Evolutionary conservation across 2,113 vertebrate genomes (phyloP).

Genomic region (Larimichthys crocea): DNA sequence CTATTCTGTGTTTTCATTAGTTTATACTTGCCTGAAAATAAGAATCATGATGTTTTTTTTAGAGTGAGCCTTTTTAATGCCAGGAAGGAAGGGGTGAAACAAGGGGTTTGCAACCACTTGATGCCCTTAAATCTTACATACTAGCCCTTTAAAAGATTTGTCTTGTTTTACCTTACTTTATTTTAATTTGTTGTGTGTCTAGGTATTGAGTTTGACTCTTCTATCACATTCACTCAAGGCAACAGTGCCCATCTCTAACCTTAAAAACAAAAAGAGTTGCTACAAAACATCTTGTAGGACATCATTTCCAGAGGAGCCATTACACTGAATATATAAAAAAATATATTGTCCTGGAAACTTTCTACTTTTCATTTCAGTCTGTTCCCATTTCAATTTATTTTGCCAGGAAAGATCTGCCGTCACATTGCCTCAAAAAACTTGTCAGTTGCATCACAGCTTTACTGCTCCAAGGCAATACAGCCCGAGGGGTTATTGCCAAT

Average conservation of each 20-base stretch:
- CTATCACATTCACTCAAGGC: neutral
- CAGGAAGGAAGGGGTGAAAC: no score
- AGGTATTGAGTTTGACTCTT: neutral
- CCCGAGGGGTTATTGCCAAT: conserved; percentile 61
- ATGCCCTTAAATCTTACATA: no score
- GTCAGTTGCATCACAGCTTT: conserved; percentile 74
- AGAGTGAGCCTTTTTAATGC: no score
- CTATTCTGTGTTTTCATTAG: no score
- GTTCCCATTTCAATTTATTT: conserved; percentile 46
- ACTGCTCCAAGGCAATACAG: conserved; percentile 64
- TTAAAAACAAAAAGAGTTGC: conserved; percentile 5
- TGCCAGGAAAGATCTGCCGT: conserved; percentile 42
- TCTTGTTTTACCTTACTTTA: neutral
- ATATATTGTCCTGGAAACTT: conserved; percentile 30
- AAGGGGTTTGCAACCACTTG: no score
- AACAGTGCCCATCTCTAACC: neutral
- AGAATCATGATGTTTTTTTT: no score
- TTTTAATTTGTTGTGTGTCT: neutral
- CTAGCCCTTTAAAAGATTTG: neutral
- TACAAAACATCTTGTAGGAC: neutral
- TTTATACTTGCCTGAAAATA: no score
- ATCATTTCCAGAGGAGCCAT: conserved; percentile 6
- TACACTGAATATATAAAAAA: conserved; percentile 12
- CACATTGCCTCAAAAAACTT: conserved; percentile 67
- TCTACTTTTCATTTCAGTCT: conserved; percentile 38